Percentiles rank a stretch among this genome's conserved stretches.
Evolutionary conservation across 2,888 invertebrate genomes (phyloP).

Genomic region (Uloborus plumipes): DNA sequence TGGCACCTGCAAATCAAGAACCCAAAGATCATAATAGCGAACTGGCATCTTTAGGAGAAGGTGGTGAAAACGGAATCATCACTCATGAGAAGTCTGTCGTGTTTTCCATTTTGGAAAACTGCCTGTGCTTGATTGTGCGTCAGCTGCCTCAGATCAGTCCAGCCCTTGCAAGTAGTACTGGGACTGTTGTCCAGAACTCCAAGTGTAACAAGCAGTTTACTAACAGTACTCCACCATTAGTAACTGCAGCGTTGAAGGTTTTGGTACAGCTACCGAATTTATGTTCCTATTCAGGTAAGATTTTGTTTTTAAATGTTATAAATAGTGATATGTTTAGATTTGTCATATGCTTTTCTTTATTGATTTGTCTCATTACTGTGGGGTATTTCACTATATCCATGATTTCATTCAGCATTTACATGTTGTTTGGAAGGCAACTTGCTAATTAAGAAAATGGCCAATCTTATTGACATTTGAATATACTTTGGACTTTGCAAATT

Average conservation of each 20-base stretch:
- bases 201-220: slow-evolving; percentile 68
- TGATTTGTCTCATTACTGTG: too few species aligned
- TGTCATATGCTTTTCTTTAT: too few species aligned
- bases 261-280: slow-evolving; percentile 85
- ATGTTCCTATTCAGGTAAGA: slow-evolving; percentile 85
- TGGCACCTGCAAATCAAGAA: slow-evolving; percentile 73
- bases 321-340: too few species aligned
- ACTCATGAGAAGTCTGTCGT: slow-evolving; percentile 89
- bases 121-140: slow-evolving; percentile 89
- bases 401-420: too few species aligned
- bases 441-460: too few species aligned
- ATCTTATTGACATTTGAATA: too few species aligned
- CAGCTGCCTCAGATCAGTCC: slow-evolving; percentile 90
- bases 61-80: slow-evolving; percentile 85
- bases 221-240: slow-evolving; percentile 78
- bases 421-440: too few species aligned
- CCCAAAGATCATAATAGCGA: slow-evolving; percentile 70
- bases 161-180: slow-evolving; percentile 67
- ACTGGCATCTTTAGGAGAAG: slow-evolving; percentile 82
- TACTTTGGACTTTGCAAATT: too few species aligned
- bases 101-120: slow-evolving; percentile 93
- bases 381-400: too few species aligned
- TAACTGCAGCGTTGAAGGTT: slow-evolving; percentile 82
- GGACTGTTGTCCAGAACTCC: slow-evolving; percentile 68
- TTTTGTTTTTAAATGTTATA: too few species aligned